These are phyloP conservation scores for Chauna torquata DNA, from an alignment of 2,113 vertebrate genomes.

Conservation along the genomic window DNA sequence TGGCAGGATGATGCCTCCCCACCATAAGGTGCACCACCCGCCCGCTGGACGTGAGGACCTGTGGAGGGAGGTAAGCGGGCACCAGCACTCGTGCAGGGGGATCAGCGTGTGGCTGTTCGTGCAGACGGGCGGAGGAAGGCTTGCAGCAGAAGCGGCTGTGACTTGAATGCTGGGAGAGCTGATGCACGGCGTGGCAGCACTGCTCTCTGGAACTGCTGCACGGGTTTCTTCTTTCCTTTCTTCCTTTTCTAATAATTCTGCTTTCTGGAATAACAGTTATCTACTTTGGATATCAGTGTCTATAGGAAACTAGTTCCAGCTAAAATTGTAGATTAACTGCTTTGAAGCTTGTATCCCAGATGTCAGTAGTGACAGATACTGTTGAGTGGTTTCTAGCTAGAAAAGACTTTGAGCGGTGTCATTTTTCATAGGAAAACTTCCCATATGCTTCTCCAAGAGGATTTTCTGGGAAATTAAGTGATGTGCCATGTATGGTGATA, in stretches of 20 bases:
- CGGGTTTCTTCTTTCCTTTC: not conserved
- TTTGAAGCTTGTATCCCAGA: slow-evolving; percentile 16
- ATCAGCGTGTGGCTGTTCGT: no score
- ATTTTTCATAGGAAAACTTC: slow-evolving; percentile 53
- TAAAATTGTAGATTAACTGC: slow-evolving; percentile 22
- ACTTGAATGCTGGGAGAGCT: not conserved
- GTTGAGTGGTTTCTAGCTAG: slow-evolving; percentile 27
- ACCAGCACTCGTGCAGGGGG: not conserved
- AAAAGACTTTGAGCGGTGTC: not conserved
- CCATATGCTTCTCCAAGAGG: slow-evolving; percentile 20
- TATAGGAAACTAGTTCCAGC: not conserved
- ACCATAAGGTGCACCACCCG: no score
- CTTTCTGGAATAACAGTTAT: slow-evolving; percentile 7
- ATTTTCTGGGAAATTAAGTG: slow-evolving; percentile 39
- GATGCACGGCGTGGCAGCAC: not conserved
- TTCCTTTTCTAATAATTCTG: not conserved
- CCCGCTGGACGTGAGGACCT: no score
- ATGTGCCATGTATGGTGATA: not conserved
- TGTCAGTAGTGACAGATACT: slow-evolving; percentile 47
- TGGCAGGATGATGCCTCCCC: not conserved
- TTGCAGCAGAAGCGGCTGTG: not conserved
- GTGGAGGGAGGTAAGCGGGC: not conserved
- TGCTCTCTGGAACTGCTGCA: not conserved
- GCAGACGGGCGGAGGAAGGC: not conserved
- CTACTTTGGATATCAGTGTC: not conserved